These are phyloP conservation scores for Pocillopora damicornis DNA, from an alignment of 64 coral and sea anemone genomes.

Conservation along the genomic window DNA sequence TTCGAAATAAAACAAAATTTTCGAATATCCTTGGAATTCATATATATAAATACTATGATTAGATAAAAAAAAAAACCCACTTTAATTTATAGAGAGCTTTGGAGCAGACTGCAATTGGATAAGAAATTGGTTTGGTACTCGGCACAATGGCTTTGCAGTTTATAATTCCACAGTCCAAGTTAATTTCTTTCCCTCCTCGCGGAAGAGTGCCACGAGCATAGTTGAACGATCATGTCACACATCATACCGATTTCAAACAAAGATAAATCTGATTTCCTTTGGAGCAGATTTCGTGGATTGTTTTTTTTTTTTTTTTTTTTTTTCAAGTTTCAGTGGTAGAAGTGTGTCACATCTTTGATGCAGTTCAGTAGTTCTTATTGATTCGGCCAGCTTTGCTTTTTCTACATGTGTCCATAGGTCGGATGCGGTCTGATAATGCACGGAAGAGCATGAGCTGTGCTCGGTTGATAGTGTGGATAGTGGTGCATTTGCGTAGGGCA, in stretches of 20 bases:
- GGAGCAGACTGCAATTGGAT: background rate
- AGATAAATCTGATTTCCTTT: slow-evolving; percentile 20
- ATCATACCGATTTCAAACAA: background rate
- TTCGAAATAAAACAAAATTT: background rate
- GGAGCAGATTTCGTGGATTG: background rate
- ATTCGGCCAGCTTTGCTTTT: background rate
- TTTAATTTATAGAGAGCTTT: background rate
- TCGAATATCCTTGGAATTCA: background rate
- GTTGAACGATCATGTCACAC: background rate
- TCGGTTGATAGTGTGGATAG: slow-evolving; percentile 42
- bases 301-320: background rate
- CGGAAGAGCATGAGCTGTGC: slow-evolving; percentile 28
- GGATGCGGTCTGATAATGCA: slow-evolving; percentile 85
- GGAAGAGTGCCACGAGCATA: background rate
- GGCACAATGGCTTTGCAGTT: background rate
- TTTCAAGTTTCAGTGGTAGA: background rate
- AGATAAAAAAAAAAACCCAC: background rate
- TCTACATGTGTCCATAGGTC: slow-evolving; percentile 79
- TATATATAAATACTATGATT: background rate
- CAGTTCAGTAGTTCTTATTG: background rate
- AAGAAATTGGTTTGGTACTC: background rate
- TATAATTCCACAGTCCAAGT: background rate
- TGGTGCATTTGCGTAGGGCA: slow-evolving; percentile 89
- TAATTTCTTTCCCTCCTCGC: background rate
- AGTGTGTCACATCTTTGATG: background rate